These are phyloP conservation scores for Ptilodon capucinus DNA, from an alignment of 2,888 invertebrate genomes.

Conservation along the genomic window DNA sequence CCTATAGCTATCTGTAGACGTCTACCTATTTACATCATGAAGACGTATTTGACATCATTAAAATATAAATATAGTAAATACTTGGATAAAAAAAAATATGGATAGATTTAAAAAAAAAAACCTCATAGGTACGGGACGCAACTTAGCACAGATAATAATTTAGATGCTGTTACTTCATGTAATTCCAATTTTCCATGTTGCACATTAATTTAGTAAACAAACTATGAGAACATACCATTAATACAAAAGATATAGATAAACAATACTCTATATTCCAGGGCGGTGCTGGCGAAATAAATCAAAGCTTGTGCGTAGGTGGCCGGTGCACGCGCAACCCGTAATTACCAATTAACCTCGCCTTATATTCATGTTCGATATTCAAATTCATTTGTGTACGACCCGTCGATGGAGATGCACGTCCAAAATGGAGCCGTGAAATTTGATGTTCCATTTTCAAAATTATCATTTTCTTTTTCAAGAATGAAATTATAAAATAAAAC, in stretches of 20 bases:
- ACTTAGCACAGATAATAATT: no score
- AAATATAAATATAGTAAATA: no score
- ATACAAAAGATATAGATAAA: slow-evolving; percentile 45
- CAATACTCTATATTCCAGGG: slow-evolving; percentile 61
- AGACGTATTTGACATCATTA: no score
- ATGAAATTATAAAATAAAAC: slow-evolving; percentile 11
- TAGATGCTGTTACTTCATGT: no score
- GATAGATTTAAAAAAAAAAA: no score
- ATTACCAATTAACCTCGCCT: slow-evolving; percentile 75
- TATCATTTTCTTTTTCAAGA: neutral
- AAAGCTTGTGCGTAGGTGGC: slow-evolving; percentile 68
- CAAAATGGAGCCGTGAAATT: slow-evolving; percentile 54
- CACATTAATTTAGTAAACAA: slow-evolving; percentile 36
- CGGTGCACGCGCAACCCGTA: slow-evolving; percentile 54
- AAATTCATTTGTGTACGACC: slow-evolving; percentile 55
- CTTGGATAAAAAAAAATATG: no score
- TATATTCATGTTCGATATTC: slow-evolving; percentile 49
- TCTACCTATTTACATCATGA: no score
- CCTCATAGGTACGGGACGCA: no score
- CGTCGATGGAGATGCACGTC: slow-evolving; percentile 43
- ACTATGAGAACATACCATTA: slow-evolving; percentile 26
- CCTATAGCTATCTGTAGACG: no score
- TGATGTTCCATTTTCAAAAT: slow-evolving; percentile 13
- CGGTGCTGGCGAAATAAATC: slow-evolving; percentile 68
- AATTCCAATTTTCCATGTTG: slow-evolving; percentile 13